Percentiles rank a stretch among this genome's conserved stretches.
phyloP scores from a whole-genome alignment of 1,140 invertebrate species.

The Calephelis virginiensis region DNA sequence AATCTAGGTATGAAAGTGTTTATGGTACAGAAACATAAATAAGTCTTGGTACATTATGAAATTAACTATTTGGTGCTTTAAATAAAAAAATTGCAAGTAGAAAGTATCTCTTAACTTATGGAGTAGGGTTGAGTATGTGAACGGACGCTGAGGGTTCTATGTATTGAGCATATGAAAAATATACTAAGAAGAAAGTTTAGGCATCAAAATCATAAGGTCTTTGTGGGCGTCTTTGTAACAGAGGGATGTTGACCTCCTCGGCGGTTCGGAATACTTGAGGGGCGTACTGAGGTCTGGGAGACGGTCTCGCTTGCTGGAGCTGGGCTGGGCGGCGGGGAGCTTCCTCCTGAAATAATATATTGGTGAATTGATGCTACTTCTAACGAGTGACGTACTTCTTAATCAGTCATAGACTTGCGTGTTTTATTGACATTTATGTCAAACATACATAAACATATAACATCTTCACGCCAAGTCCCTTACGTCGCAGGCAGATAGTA shows the following conservation, averaged over 20 bases:
- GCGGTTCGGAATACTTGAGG: conserved; percentile 88
- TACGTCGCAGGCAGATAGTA: no score
- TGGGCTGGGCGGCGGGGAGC: conserved; percentile 43
- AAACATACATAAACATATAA: no score
- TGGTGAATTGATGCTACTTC: not conserved
- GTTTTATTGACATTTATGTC: no score
- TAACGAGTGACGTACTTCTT: no score
- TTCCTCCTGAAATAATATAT: conserved; percentile 42
- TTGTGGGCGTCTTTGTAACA: conserved; percentile 83
- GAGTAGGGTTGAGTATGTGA: not conserved
- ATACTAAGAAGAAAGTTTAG: conserved; percentile 36
- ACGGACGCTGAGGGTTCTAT: not conserved
- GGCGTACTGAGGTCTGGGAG: conserved; percentile 56
- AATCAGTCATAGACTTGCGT: no score
- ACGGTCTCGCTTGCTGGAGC: conserved; percentile 48
- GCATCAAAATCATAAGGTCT: conserved; percentile 73
- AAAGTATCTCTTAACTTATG: not conserved
- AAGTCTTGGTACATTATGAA: not conserved
- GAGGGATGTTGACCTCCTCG: conserved; percentile 91
- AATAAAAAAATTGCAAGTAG: not conserved
- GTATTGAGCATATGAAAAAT: not conserved
- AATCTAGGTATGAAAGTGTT: conserved; percentile 48
- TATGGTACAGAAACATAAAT: conserved; percentile 60
- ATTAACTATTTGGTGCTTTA: conserved; percentile 11
- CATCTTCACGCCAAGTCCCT: no score